phyloP scores from a whole-genome alignment of 2,113 vertebrate species.

The Pandion haliaetus region DNA sequence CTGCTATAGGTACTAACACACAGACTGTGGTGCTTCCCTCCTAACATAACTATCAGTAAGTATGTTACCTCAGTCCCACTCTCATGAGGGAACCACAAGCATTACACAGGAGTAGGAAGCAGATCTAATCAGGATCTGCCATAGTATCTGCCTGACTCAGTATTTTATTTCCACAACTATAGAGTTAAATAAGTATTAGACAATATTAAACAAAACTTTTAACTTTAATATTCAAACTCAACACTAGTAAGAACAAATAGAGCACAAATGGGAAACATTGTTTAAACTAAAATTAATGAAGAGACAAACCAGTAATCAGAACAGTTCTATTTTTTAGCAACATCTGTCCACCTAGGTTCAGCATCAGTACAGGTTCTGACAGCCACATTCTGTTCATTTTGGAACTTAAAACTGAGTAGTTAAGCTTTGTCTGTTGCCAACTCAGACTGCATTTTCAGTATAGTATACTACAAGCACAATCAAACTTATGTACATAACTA shows the following conservation, averaged over 20 bases:
- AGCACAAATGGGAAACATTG: conserved; percentile 66
- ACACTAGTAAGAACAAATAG: conserved; percentile 71
- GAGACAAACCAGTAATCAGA: conserved; percentile 36
- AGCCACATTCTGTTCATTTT: conserved; percentile 44
- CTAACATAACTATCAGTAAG: background rate
- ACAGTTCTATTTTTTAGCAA: conserved; percentile 27
- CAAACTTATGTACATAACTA: conserved; percentile 70
- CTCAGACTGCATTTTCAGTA: conserved; percentile 55
- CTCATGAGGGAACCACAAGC: background rate
- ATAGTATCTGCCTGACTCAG: background rate
- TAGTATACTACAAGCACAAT: conserved; percentile 60
- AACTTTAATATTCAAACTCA: conserved; percentile 78
- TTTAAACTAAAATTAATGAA: conserved; percentile 60
- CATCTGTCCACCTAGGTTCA: conserved; percentile 47
- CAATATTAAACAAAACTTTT: conserved; percentile 67
- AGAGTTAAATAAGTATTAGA: conserved; percentile 33
- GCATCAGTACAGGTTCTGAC: conserved; percentile 18
- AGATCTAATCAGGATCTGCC: background rate
- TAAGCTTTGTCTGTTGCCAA: conserved; percentile 59
- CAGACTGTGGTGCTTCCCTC: background rate
- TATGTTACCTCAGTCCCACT: background rate
- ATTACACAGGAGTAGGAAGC: background rate
- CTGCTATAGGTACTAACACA: background rate
- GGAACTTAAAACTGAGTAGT: conserved; percentile 42
- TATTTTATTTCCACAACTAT: background rate